Percentiles rank a stretch among this genome's conserved stretches.
phyloP scores from a whole-genome alignment of 2,113 vertebrate species.

The Mastomys natalensis region DNA sequence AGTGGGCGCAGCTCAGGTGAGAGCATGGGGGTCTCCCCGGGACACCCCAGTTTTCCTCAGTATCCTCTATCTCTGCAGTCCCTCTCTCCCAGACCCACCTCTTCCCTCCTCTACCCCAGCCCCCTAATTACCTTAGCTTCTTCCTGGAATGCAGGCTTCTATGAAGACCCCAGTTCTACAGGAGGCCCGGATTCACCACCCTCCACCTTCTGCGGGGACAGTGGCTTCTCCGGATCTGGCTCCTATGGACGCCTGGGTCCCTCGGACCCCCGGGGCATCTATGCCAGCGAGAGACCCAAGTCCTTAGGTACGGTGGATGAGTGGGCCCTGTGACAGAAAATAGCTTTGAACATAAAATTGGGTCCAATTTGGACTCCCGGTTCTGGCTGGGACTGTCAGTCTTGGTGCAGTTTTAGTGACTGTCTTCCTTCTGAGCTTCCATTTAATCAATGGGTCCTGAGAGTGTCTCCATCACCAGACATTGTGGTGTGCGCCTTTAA shows the following conservation, averaged over 20 bases:
- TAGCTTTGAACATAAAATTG: neutral
- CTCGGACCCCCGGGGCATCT: conserved; percentile 83
- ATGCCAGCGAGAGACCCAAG: conserved; percentile 90
- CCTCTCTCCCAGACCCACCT: neutral
- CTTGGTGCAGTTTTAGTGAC: neutral
- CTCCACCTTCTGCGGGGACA: conserved; percentile 85
- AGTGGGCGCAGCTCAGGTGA: conserved; percentile 87
- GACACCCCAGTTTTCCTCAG: neutral
- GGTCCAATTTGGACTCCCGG: neutral
- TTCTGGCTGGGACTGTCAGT: neutral
- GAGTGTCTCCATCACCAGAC: neutral
- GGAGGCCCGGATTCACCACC: conserved; percentile 85
- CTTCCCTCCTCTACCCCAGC: neutral
- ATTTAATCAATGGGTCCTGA: neutral
- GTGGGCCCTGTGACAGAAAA: neutral
- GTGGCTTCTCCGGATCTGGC: conserved; percentile 83
- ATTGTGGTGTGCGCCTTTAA: neutral
- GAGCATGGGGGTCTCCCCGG: neutral
- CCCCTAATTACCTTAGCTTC: neutral
- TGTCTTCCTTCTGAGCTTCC: conserved; percentile 2
- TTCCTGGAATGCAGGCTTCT: conserved; percentile 86
- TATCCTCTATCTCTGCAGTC: neutral
- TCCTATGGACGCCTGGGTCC: conserved; percentile 82
- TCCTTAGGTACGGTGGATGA: conserved; percentile 90
- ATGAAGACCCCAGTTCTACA: conserved; percentile 89